Evolutionary conservation across 2,888 invertebrate species (phyloP).

Genomic region (Archips crataeganus): DNA sequence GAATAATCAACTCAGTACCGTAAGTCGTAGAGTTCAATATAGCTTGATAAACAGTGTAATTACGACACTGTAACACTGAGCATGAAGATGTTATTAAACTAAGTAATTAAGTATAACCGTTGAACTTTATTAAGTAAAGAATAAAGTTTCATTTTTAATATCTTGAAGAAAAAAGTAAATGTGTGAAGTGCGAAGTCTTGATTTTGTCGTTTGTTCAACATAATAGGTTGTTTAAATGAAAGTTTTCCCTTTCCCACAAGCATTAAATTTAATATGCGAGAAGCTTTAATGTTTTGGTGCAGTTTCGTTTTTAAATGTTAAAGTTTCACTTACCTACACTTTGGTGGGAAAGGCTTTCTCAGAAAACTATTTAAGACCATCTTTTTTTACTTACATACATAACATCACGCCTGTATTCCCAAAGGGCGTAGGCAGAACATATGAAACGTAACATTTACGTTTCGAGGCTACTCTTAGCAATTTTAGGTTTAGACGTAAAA

Average conservation of each 20-base stretch:
- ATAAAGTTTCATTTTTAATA: conserved; percentile 4
- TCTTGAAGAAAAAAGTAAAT: neutral
- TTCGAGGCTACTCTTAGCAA: too few relatives aligned
- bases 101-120: neutral
- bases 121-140: neutral
- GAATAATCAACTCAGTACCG: conserved; percentile 4
- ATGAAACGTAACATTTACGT: too few relatives aligned
- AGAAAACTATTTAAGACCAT: too few relatives aligned
- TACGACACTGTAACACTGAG: neutral
- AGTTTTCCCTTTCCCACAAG: conserved; percentile 9
- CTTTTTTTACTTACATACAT: too few relatives aligned
- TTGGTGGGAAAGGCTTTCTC: neutral
- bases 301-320: neutral
- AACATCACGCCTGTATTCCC: too few relatives aligned
- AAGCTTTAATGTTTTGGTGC: neutral
- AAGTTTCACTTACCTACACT: neutral
- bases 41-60: neutral
- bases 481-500: too few relatives aligned
- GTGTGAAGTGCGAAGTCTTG: conserved; percentile 32
- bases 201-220: conserved; percentile 1
- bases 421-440: too few relatives aligned
- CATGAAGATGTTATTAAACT: neutral
- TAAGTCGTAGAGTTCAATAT: neutral
- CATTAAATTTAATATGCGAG: neutral
- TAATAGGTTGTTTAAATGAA: conserved; percentile 20